Evolutionary conservation across 2,113 vertebrate genomes (phyloP).

Genomic region (Ellobius talpinus): DNA sequence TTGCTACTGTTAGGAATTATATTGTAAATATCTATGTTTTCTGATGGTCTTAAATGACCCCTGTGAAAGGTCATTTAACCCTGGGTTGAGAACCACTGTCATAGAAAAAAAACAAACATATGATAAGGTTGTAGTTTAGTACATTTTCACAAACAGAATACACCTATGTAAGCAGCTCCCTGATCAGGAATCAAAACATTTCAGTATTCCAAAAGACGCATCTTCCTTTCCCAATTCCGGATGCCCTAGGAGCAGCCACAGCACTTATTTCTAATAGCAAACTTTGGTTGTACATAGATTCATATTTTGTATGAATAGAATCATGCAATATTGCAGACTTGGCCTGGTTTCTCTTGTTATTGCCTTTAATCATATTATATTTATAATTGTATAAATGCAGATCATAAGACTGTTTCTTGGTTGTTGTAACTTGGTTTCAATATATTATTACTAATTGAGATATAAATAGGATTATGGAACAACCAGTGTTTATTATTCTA

Average conservation of each 20-base stretch:
- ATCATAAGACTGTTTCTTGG: constrained; percentile 72
- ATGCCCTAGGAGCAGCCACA: neutral
- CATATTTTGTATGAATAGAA: constrained; percentile 53
- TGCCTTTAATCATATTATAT: constrained; percentile 41
- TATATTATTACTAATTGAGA: constrained; percentile 80
- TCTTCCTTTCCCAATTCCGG: neutral
- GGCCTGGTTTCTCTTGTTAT: constrained; percentile 49
- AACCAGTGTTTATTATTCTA: constrained; percentile 72
- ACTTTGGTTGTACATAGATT: constrained; percentile 49
- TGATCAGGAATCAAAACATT: constrained; percentile 28
- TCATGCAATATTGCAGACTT: neutral
- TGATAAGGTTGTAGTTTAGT: neutral
- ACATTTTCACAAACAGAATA: constrained; percentile 44
- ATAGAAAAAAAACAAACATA: neutral
- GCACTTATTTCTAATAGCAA: constrained; percentile 36
- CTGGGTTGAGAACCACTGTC: neutral
- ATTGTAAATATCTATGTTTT: neutral
- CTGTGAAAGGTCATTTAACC: neutral
- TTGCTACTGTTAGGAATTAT: neutral
- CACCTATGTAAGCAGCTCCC: neutral
- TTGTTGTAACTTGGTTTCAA: constrained; percentile 80
- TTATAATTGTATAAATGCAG: neutral
- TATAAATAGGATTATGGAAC: constrained; percentile 74
- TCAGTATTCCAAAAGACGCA: neutral
- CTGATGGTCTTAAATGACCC: neutral